Percentiles rank a stretch among this genome's conserved stretches.
Evolutionary conservation across 1,140 invertebrate species (phyloP).

Genomic region (Leptinotarsa undecemlineata): DNA sequence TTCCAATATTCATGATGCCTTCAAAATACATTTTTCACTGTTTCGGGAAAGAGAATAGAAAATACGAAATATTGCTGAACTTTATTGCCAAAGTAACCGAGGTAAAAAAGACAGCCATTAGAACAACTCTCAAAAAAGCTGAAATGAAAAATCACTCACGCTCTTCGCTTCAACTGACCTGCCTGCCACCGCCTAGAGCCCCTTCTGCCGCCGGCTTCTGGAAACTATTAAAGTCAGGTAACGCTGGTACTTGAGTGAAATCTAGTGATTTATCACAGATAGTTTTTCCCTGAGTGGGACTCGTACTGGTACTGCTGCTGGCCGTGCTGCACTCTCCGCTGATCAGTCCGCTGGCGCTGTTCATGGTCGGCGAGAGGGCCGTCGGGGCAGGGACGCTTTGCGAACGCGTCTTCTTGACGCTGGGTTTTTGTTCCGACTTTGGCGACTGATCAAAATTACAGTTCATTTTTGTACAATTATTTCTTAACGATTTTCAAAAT

Average conservation of each 20-base stretch:
- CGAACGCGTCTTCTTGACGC: constrained; percentile 37
- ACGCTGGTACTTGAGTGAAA: constrained; percentile 52
- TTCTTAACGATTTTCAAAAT: no score
- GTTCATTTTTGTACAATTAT: no score
- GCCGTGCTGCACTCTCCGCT: constrained; percentile 38
- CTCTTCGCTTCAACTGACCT: constrained; percentile 13
- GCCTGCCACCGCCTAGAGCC: constrained; percentile 6
- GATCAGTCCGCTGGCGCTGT: constrained; percentile 1
- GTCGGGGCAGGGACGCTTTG: constrained; percentile 36
- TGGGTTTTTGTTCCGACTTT: constrained; percentile 37
- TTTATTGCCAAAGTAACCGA: no score
- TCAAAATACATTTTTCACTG: no score
- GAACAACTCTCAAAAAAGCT: no score
- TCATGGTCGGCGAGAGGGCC: constrained; percentile 9
- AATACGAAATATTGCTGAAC: no score
- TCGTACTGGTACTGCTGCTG: constrained; percentile 43
- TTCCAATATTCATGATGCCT: no score
- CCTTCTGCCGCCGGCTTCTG: constrained; percentile 42
- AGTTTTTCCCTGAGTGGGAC: constrained; percentile 50
- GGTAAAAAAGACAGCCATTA: no score
- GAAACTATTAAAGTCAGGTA: constrained; percentile 56
- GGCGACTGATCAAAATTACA: constrained; percentile 23
- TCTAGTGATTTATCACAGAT: constrained; percentile 55
- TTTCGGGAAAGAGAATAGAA: no score
- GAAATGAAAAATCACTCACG: no score